phyloP scores from a whole-genome alignment of 1,140 invertebrate genomes.

The Temnothorax curvispinosus region DNA sequence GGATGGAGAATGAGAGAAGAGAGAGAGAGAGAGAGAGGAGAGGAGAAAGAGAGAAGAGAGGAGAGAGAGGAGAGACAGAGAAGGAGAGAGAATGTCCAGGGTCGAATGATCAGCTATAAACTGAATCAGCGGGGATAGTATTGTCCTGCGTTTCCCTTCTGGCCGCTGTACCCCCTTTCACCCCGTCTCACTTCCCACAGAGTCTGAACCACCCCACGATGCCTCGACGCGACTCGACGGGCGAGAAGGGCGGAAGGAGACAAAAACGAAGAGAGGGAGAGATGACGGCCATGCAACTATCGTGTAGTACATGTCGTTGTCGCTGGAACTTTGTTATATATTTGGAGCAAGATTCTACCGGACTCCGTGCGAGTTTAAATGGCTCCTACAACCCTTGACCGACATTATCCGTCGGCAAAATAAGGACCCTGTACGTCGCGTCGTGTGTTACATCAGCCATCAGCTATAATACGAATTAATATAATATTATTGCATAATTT shows the following conservation, averaged over 20 bases:
- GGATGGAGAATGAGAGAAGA: conserved; percentile 25
- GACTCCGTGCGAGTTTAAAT: conserved; percentile 54
- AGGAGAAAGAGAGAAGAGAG: conserved; percentile 1
- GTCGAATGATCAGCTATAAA: conserved; percentile 83
- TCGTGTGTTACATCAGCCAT: neutral
- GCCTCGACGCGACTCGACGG: conserved; percentile 63
- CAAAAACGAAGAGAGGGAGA: conserved; percentile 49
- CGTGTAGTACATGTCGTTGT: conserved; percentile 67
- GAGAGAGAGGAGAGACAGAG: neutral
- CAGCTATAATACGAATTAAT: neutral
- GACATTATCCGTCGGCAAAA: conserved; percentile 47
- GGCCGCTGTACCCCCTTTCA: conserved; percentile 17
- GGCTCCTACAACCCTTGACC: conserved; percentile 54
- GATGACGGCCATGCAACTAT: conserved; percentile 69
- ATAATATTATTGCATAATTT: neutral
- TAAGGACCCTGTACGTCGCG: neutral
- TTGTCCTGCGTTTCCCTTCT: conserved; percentile 71
- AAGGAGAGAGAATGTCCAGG: conserved; percentile 61
- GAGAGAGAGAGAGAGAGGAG: conserved; percentile 31
- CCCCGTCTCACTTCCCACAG: conserved; percentile 17
- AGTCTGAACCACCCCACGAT: conserved; percentile 71
- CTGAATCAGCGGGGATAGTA: conserved; percentile 80
- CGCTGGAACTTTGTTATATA: conserved; percentile 63
- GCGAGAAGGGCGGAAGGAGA: conserved; percentile 38
- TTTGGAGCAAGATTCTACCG: conserved; percentile 52